These are phyloP conservation scores for Leptobrachium leishanense DNA, from an alignment of 2,113 vertebrate genomes.

Conservation along the genomic window DNA sequence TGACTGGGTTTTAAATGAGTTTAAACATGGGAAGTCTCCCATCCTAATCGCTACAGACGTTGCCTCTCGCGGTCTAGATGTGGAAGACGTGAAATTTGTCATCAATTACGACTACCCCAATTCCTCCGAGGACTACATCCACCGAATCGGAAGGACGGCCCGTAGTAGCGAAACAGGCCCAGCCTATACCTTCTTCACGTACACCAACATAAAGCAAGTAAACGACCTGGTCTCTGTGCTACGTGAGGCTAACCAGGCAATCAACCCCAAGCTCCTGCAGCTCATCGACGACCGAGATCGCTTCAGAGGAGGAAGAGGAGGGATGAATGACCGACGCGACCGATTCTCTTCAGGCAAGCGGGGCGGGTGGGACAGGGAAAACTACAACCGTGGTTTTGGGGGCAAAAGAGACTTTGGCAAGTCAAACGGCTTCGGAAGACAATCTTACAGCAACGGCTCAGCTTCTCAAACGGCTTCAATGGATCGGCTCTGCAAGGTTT, in stretches of 20 bases:
- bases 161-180: conserved; percentile 99
- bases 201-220: conserved; percentile 98
- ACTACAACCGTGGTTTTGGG: conserved; percentile 84
- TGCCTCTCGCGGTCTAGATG: conserved; percentile 98
- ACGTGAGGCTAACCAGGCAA: conserved; percentile 97
- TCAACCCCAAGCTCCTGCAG: conserved; percentile 98
- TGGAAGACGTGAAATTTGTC: conserved; percentile 99
- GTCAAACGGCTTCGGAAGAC: conserved; percentile 82
- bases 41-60: conserved; percentile 98
- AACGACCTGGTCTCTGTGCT: conserved; percentile 98
- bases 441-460: conserved; percentile 79
- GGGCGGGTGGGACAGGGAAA: conserved; percentile 91
- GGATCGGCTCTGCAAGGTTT: conserved; percentile 85
- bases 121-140: conserved; percentile 99
- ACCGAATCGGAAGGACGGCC: conserved; percentile 98
- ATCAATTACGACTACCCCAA: conserved; percentile 99
- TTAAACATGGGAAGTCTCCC: conserved; percentile 96
- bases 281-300: conserved; percentile 97
- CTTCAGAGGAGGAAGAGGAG: conserved; percentile 89
- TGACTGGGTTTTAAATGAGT: conserved; percentile 98
- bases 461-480: conserved; percentile 80
- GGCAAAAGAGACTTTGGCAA: conserved; percentile 89
- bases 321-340: conserved; percentile 92
- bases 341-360: conserved; percentile 96
- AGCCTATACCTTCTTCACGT: conserved; percentile 99